phyloP scores from a whole-genome alignment of 2,113 vertebrate genomes.

The Chascanopsetta lugubris region DNA sequence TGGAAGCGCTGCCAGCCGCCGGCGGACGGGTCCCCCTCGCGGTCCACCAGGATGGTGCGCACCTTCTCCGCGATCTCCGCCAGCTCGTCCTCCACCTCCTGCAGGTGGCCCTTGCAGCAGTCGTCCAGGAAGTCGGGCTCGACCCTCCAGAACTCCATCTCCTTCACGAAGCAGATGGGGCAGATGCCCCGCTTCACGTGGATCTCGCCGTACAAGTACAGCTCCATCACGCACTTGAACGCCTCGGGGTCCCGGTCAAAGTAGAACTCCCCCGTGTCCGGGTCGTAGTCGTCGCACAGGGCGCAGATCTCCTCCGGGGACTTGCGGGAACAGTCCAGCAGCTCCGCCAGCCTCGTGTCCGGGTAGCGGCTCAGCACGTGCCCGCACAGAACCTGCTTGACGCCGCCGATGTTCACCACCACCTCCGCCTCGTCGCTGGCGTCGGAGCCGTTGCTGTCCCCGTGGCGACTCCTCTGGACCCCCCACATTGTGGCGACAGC shows the following conservation, averaged over 20 bases:
- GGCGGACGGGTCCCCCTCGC: conserved; percentile 84
- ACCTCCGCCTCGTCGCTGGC: conserved; percentile 86
- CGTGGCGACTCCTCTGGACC: conserved; percentile 79
- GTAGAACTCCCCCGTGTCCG: conserved; percentile 91
- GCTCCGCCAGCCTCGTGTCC: conserved; percentile 91
- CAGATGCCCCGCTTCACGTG: conserved; percentile 97
- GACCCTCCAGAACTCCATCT: conserved; percentile 99
- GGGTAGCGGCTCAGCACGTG: conserved; percentile 89
- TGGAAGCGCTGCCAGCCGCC: conserved; percentile 87
- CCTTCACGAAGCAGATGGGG: conserved; percentile 95
- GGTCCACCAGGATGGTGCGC: conserved; percentile 90
- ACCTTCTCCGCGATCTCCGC: conserved; percentile 95
- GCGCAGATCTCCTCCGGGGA: conserved; percentile 76
- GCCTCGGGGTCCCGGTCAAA: conserved; percentile 97
- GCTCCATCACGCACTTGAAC: conserved; percentile 92
- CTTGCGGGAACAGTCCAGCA: conserved; percentile 81
- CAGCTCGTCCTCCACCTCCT: conserved; percentile 92
- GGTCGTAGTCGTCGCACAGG: conserved; percentile 95
- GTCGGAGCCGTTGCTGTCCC: conserved; percentile 80
- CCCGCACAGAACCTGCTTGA: conserved; percentile 87
- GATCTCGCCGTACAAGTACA: conserved; percentile 94
- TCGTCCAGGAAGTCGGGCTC: conserved; percentile 91
- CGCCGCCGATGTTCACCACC: conserved; percentile 93
- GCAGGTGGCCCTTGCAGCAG: conserved; percentile 89
- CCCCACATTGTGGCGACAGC: conserved; percentile 77